These are phyloP conservation scores for Dynastes grantii DNA, from an alignment of 2,888 invertebrate species.

Conservation along the genomic window DNA sequence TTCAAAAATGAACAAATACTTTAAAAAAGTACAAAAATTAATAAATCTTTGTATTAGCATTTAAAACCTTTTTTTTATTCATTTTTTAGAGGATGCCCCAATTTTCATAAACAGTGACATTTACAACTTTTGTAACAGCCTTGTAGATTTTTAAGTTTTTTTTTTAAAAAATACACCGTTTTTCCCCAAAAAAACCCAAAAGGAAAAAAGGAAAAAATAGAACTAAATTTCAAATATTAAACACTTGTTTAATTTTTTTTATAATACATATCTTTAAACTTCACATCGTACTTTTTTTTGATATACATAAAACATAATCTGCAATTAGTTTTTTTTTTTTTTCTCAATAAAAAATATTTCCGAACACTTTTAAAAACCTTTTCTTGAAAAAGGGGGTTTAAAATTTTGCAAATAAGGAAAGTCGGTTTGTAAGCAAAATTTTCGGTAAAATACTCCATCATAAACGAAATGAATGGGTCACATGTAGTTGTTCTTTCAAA, in stretches of 20 bases:
- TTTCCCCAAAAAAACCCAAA: no score
- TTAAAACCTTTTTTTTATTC: constrained; percentile 2
- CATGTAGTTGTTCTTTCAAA: constrained; percentile 8
- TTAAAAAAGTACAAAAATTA: no score
- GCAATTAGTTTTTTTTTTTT: neutral
- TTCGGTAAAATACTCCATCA: neutral
- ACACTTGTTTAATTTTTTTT: constrained; percentile 31
- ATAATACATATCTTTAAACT: constrained; percentile 38
- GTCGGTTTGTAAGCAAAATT: constrained; percentile 4
- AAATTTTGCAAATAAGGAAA: constrained; percentile 7
- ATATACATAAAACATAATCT: constrained; percentile 40
- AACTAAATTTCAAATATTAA: constrained; percentile 56
- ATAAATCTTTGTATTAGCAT: neutral
- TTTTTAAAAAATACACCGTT: constrained; percentile 64
- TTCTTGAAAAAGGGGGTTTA: neutral
- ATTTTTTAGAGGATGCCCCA: constrained; percentile 35
- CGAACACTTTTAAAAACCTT: constrained; percentile 48
- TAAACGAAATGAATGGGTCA: constrained; percentile 6
- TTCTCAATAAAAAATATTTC: constrained; percentile 11
- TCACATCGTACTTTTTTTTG: constrained; percentile 41
- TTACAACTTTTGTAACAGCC: constrained; percentile 63
- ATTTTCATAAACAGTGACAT: constrained; percentile 58
- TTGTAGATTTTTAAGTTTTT: constrained; percentile 63
- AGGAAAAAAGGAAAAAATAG: constrained; percentile 54
- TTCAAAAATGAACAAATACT: neutral